phyloP scores from a whole-genome alignment of 2,113 vertebrate species.

The Muntiacus muntjak region DNA sequence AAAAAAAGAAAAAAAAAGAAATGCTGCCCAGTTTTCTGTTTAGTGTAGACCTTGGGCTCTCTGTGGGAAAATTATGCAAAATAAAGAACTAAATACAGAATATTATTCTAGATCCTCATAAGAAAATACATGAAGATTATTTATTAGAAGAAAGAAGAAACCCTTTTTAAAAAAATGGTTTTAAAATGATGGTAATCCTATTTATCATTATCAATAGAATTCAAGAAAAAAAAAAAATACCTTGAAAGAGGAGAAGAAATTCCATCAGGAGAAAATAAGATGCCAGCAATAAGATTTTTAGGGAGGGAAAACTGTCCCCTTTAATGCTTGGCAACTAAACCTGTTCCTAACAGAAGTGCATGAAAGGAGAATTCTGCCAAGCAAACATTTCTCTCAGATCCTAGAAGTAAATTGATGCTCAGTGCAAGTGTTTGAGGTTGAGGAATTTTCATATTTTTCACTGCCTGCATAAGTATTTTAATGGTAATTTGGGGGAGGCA shows the following conservation, averaged over 20 bases:
- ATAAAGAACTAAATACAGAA: neutral
- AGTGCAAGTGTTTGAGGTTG: neutral
- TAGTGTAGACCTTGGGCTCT: neutral
- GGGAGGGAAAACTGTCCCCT: neutral
- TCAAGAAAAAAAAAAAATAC: too few species aligned
- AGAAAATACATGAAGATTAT: neutral
- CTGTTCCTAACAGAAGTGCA: neutral
- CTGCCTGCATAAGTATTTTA: neutral
- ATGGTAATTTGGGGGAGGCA: neutral
- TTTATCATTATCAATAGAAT: too few species aligned
- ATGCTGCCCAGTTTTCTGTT: neutral
- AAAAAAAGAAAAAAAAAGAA: neutral
- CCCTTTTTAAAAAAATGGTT: too few species aligned
- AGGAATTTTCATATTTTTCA: neutral
- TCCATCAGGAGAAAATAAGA: neutral
- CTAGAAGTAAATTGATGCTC: neutral
- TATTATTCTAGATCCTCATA: neutral
- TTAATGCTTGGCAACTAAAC: neutral
- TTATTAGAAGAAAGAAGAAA: neutral
- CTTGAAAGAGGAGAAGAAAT: too few species aligned
- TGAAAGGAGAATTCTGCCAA: neutral
- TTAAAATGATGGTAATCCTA: too few species aligned
- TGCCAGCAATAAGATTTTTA: neutral
- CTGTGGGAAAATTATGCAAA: neutral
- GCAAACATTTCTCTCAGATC: neutral